Conservation (phyloP, 1,140 invertebrate genomes). For the Rhynchophorus ferrugineus region DNA sequence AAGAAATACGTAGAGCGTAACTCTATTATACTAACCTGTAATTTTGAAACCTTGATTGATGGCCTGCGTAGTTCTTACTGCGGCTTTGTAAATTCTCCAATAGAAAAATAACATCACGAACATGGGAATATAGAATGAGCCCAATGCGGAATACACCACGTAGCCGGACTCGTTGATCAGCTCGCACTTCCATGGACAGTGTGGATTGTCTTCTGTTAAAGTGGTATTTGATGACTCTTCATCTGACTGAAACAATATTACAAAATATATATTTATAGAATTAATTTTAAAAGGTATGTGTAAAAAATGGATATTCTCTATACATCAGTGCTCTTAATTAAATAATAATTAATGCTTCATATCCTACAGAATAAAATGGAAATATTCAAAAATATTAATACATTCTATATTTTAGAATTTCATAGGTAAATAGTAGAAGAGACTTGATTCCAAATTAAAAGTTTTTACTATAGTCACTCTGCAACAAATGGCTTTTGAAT, state of each 20-base stretch:
- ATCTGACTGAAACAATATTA: slow-evolving; percentile 15
- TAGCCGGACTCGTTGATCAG: slow-evolving; percentile 82
- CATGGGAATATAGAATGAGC: slow-evolving; percentile 95
- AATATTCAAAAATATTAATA: too few species aligned
- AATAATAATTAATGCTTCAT: too few species aligned
- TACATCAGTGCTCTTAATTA: too few species aligned
- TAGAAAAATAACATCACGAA: slow-evolving; percentile 96
- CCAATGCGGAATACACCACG: slow-evolving; percentile 81
- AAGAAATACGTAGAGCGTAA: too few species aligned
- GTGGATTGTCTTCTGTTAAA: slow-evolving; percentile 40
- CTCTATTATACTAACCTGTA: slow-evolving; percentile 61
- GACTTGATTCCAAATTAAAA: too few species aligned
- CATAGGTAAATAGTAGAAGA: too few species aligned
- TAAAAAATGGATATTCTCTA: too few species aligned
- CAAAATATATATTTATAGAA: background rate
- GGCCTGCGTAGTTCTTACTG: slow-evolving; percentile 79
- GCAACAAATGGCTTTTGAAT: too few species aligned
- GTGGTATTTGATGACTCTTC: slow-evolving; percentile 15
- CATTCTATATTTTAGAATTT: too few species aligned
- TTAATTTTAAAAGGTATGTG: too few species aligned
- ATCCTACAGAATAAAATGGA: too few species aligned
- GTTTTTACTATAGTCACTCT: too few species aligned
- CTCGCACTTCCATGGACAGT: slow-evolving; percentile 79
- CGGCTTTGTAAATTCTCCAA: slow-evolving; percentile 89
- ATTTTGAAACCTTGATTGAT: slow-evolving; percentile 90